Evolutionary conservation across 2,113 vertebrate genomes (phyloP).

Genomic region (Sciurus niger): DNA sequence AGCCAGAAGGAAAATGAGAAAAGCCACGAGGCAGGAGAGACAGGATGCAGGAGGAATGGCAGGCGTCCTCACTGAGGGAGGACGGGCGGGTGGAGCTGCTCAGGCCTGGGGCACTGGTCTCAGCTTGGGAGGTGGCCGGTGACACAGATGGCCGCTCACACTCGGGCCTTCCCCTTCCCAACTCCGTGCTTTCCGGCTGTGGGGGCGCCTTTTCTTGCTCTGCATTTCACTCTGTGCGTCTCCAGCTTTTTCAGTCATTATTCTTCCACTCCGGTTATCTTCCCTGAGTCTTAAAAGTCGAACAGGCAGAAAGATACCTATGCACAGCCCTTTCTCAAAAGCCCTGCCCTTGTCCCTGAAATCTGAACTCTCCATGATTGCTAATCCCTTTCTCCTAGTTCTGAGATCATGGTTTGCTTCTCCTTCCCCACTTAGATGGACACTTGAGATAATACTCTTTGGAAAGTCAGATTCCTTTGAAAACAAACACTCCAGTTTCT

Average conservation of each 20-base stretch:
- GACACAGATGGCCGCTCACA: too few species aligned
- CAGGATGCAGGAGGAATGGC: neutral
- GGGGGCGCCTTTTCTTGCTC: neutral
- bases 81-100: neutral
- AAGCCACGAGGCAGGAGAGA: neutral
- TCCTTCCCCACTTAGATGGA: neutral
- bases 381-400: neutral
- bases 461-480: constrained; percentile 60
- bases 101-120: neutral
- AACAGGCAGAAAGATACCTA: neutral
- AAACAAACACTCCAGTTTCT: constrained; percentile 43
- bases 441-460: neutral
- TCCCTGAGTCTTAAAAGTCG: neutral
- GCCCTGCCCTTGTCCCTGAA: constrained; percentile 36
- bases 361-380: neutral
- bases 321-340: constrained; percentile 25
- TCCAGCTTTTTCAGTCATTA: neutral
- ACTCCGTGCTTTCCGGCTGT: neutral
- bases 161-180: too few species aligned
- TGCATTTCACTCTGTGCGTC: neutral
- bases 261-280: neutral
- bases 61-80: accelerated
- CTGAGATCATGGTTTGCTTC: neutral
- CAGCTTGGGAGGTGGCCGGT: neutral
- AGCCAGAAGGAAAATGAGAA: neutral